Evolutionary conservation across 2,113 vertebrate species (phyloP), one percentile per base, ranked within the genome.

Genomic region (Amia ocellicauda): DNA sequence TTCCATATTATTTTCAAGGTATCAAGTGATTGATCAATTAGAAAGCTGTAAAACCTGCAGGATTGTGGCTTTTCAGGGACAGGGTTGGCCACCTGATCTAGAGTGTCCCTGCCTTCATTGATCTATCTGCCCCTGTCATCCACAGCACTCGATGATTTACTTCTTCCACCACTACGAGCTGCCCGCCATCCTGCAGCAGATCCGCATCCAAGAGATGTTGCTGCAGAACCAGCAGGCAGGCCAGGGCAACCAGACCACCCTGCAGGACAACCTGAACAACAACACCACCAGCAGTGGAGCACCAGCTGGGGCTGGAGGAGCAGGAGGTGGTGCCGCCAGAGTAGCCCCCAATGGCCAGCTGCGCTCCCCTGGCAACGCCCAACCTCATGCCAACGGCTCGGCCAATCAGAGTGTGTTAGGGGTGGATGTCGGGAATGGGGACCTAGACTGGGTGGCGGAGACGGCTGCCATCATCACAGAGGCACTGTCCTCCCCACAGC

Each of bases 141-240:
- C 40, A 0, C 66, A 99, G 96, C 97, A 99, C 66, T 98, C 96
- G 0, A 98, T 99, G 97, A 94, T 99, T 77, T 99, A 99, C 76
- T 99, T 99, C 70, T 98, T 99, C 88, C 97, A 99, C 63, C 97
- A 99, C 81, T 97, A 98, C 0, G 97, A 99, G 88, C 87, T 99
- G 59, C 97, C 97, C 0, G 97, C 97, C 71, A 98, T 98, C 65
- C 87, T 98, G 64, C 96, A 98, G 80, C 96, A 98, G 87, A 92
- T 98, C 78, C 76, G 96, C 20, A 94, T 98, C 78, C 97, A 99
- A 80, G 96, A 99, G 88, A 89, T 98, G 95, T 79, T 98, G 54
- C 80, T 98, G 13, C 96, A 97, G 86, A 93, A 93, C 69, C 97
- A 96, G 57, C 94, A 94, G 62, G 90, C 86, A 0, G 94, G 90